Evolutionary conservation across 2,888 invertebrate genomes (phyloP).

Genomic region (Mellilla xanthometata): DNA sequence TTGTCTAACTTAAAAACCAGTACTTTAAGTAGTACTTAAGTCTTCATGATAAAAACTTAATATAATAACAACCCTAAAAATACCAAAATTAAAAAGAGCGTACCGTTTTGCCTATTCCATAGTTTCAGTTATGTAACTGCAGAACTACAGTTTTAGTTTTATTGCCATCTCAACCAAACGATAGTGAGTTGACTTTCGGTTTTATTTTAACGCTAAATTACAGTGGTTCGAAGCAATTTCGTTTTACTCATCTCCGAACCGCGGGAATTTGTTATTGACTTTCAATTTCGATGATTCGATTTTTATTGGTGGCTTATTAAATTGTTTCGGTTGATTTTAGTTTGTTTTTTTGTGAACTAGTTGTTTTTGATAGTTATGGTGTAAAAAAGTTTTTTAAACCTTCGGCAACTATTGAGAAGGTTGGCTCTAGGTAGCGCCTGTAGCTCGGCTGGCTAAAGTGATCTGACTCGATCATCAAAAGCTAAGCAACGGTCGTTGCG

Average conservation of each 20-base stretch:
- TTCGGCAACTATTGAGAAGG: no score
- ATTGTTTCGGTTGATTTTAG: not conserved
- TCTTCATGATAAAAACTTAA: no score
- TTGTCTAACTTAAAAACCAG: no score
- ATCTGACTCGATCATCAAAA: no score
- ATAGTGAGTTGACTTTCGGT: conserved; percentile 51
- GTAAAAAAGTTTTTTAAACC: no score
- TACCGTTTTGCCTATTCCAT: conserved; percentile 20
- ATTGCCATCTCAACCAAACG: conserved; percentile 32
- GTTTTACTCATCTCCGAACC: conserved; percentile 26
- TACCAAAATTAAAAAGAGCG: conserved; percentile 9
- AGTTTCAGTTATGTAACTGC: conserved; percentile 27
- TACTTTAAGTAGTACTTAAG: no score
- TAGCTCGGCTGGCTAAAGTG: no score
- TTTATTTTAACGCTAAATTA: conserved; percentile 40
- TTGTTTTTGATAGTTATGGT: no score
- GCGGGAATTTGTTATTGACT: conserved; percentile 42
- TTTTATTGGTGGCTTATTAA: conserved; percentile 4
- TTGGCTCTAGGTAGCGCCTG: no score
- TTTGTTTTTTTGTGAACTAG: no score
- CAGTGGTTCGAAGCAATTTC: conserved; percentile 40
- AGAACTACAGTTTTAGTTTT: conserved; percentile 14
- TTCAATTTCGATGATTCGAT: conserved; percentile 37
- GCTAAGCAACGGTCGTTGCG: no score
- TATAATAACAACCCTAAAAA: not conserved